Base-by-base conservation (phyloP, 2,797 vertebrate genomes). In the Nyctalus aviator region DNA sequence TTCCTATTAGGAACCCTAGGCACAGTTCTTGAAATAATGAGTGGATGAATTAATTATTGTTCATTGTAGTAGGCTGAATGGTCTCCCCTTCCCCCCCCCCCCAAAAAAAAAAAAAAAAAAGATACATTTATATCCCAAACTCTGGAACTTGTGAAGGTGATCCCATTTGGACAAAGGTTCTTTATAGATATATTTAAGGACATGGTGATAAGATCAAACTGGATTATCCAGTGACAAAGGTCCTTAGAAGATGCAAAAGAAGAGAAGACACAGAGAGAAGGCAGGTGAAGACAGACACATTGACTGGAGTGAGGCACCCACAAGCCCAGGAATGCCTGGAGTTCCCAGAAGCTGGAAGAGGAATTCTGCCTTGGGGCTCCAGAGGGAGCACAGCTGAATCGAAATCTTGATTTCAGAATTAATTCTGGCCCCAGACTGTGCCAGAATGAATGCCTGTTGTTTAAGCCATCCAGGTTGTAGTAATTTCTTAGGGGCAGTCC, bases 11-110 rank as follows among this genome's bases (percentile, higher is more conserved):
- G 13, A 73, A 8, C 13, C 82, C 46, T 81, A 76, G n/a, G 35
- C 23, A 35, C 69, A 81, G 44, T 91, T 88, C 68, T 50, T 77
- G 9, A 93, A 93, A 71, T 48, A 59, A 64, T 90, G 44, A 83
- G 14, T 84, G 14, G 50, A 30, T 77, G 25, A 82, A 23, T 66
- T 57, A 57, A 81, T 50, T 25, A 44, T 41, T 72, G 53, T 13
- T 85, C 20, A 32, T 78, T 53, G 25, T 68, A 14, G 46, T 48
- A 23, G 8, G 14, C 23, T 88, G 23, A 90, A 79, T 32, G 21
- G n/a, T 69, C 15, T 14, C 13, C 2, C 7, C 4, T 3, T 25
- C 2, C 55, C 3, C 8, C 53, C 7, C 55, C 55, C 21, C 8
- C 13, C 1, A 3, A 2, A 23, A 62, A 62, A 55, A 59, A 15